Evolutionary conservation across 2,888 invertebrate genomes (phyloP).

Genomic region (Flexamia atlantica): DNA sequence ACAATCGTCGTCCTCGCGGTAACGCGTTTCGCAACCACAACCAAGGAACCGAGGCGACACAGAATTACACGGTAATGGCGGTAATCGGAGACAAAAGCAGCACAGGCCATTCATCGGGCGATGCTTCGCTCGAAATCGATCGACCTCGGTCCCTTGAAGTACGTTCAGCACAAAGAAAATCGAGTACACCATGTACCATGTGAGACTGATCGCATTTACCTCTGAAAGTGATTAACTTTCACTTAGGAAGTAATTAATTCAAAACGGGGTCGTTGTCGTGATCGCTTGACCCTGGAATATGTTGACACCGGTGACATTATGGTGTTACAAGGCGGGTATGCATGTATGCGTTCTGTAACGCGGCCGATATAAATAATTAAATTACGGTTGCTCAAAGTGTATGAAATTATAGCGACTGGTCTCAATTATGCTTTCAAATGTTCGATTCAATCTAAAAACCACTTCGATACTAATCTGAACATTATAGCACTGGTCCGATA

Average conservation of each 20-base stretch:
- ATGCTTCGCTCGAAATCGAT: neutral
- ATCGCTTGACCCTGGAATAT: neutral
- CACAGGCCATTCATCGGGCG: neutral
- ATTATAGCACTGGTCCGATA: no score
- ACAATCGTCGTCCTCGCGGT: neutral
- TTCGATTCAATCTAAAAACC: no score
- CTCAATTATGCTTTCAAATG: no score
- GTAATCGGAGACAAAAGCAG: neutral
- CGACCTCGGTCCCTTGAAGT: neutral
- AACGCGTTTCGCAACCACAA: constrained; percentile 1
- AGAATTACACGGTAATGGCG: neutral
- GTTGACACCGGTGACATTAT: neutral
- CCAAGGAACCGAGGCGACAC: no score
- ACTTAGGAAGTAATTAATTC: constrained; percentile 13
- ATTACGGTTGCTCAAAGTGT: no score
- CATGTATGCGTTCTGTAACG: neutral
- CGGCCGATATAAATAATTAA: no score
- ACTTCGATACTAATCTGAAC: no score
- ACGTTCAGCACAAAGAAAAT: neutral
- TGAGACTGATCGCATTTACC: neutral
- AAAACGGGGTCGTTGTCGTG: neutral
- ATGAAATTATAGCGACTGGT: no score
- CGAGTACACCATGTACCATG: neutral
- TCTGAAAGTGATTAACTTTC: neutral
- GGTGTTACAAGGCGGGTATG: neutral